Conservation (phyloP, 2,797 vertebrate species). For the Alcedo quadribrachys region DNA sequence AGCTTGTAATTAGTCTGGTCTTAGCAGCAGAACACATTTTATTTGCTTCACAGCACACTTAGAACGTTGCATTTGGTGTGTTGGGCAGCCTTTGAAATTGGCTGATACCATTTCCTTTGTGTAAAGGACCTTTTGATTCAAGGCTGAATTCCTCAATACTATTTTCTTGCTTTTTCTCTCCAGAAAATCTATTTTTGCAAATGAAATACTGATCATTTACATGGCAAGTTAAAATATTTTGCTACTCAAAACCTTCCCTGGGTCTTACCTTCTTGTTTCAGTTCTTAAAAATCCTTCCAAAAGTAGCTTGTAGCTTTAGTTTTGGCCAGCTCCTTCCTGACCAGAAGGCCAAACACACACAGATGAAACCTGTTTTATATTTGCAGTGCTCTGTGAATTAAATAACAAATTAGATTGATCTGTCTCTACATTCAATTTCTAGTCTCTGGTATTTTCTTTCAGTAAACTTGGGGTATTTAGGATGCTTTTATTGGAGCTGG, state of each 20-base stretch:
- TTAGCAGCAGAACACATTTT: background rate
- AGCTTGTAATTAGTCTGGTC: background rate
- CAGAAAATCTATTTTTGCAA: background rate
- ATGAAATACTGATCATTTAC: background rate
- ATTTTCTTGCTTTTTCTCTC: background rate
- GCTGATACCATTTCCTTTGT: background rate
- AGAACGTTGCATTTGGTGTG: background rate
- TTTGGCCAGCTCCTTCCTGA: background rate
- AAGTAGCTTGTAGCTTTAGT: background rate
- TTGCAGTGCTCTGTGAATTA: background rate
- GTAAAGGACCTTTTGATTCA: background rate
- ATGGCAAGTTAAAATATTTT: fast-evolving
- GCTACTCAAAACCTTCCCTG: background rate
- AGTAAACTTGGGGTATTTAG: background rate
- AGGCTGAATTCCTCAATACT: background rate
- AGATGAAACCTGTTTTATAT: background rate
- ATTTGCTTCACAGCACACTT: background rate
- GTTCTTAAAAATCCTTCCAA: background rate
- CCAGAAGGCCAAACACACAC: background rate
- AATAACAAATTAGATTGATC: background rate
- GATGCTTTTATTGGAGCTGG: background rate
- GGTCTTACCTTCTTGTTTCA: background rate
- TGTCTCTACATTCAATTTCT: background rate
- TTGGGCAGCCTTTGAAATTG: background rate
- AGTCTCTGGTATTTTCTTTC: background rate